Conservation (phyloP, 2,113 vertebrate genomes). For the Deroptyus accipitrinus region DNA sequence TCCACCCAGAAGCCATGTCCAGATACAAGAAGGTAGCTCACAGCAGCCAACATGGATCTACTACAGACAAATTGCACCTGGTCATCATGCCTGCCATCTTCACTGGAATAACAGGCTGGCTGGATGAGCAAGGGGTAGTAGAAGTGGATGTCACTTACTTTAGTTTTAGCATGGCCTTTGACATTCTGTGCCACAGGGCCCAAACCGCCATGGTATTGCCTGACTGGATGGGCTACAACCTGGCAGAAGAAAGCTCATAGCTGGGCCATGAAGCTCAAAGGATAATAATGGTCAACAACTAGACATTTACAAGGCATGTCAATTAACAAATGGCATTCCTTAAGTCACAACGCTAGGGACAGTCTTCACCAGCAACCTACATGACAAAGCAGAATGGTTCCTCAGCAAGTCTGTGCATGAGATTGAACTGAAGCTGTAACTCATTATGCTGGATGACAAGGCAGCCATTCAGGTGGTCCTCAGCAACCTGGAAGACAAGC, state of each 20-base stretch:
- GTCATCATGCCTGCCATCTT: neutral
- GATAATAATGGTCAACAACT: neutral
- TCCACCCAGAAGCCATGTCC: neutral
- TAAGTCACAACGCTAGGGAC: neutral
- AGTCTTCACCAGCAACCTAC: neutral
- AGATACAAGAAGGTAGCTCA: neutral
- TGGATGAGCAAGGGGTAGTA: neutral
- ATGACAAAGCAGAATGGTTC: neutral
- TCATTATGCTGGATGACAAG: neutral
- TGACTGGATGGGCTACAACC: neutral
- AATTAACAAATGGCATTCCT: neutral
- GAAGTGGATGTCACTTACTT: neutral
- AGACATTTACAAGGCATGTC: neutral
- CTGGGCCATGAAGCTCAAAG: neutral
- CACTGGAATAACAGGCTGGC: neutral
- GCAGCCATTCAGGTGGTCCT: neutral
- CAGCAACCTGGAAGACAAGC: neutral
- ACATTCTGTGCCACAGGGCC: neutral
- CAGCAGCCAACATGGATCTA: neutral
- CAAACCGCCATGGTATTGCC: neutral
- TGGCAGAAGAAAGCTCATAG: neutral
- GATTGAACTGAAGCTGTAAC: neutral
- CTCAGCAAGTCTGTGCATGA: neutral
- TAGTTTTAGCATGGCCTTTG: neutral
- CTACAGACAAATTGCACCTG: neutral